Base-by-base conservation (phyloP, 1,140 invertebrate genomes). In the Cydia fagiglandana region DNA sequence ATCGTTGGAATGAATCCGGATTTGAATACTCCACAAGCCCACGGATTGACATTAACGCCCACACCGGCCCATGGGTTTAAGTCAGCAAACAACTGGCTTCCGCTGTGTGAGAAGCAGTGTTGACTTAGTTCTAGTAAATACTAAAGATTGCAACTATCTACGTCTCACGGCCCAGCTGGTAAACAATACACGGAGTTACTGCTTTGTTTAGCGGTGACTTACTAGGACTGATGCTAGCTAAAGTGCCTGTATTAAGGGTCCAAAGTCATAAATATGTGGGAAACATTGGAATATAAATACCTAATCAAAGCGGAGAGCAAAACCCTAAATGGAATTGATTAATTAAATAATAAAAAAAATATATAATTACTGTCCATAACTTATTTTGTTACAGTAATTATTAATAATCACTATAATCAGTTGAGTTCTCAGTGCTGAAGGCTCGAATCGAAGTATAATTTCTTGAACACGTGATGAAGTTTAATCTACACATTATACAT, bases 21-120 rank as follows among this genome's bases (percentile, higher is more conserved):
- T 68, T 68, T 68, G 64, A 68, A 2, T 34, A n/a, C 64, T n/a
- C 64, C 64, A 68, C 64, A 38, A 68, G 64, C 30, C 30, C 28
- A 38, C 64, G 30, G 80, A 84, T 61, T 79, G 77, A 76, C 73
- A 47, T 28, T 81, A 77, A 83, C 83, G 84, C 87, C 86, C 82
- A 90, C 86, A 77, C 74, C 41, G 84, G 3, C 12, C 28, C 82
- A 87, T 87, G 84, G 87, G 88, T 74, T 84, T 83, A 82, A 82
- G 83, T 84, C 81, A 82, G 80, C 81, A 90, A 90, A 90, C 85
- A 87, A 78, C 84, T 79, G 76, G 87, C 87, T 84, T 90, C 88
- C 88, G 88, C 87, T 81, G 80, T 20, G 17, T 68, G 64, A 24
- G 56, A 15, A 68, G 64, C 64, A 68, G 13, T 30, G 28, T 68